These are phyloP conservation scores for Sphaeramia orbicularis DNA, from an alignment of 2,797 vertebrate genomes.

Conservation along the genomic window DNA sequence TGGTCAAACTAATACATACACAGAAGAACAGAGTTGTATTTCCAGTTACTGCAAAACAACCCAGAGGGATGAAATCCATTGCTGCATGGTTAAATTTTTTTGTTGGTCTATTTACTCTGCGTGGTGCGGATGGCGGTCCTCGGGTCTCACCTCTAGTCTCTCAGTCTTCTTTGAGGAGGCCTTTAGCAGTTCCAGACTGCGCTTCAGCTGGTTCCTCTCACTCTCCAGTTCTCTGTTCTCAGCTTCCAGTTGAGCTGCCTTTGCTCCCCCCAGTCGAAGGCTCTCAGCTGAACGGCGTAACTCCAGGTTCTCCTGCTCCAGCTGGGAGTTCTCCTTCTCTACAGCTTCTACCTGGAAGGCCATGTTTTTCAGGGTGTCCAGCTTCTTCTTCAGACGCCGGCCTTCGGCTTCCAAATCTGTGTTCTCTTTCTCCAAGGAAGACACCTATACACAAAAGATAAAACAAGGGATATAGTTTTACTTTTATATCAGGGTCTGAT, in stretches of 20 bases:
- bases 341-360: slow-evolving; percentile 93
- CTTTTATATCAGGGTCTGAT: background rate
- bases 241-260: slow-evolving; percentile 91
- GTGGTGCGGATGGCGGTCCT: background rate
- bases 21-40: too few species aligned
- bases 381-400: slow-evolving; percentile 92
- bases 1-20: too few species aligned
- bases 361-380: slow-evolving; percentile 92
- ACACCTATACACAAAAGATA: slow-evolving; percentile 57
- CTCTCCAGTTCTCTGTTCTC: slow-evolving; percentile 96
- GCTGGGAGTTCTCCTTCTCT: slow-evolving; percentile 95
- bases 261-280: slow-evolving; percentile 89
- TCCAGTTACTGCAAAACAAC: too few species aligned
- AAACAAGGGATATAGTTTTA: background rate
- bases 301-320: slow-evolving; percentile 95
- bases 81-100: too few species aligned
- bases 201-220: slow-evolving; percentile 93
- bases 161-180: slow-evolving; percentile 96
- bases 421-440: slow-evolving; percentile 93
- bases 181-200: slow-evolving; percentile 94
- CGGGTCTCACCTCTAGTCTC: slow-evolving; percentile 88
- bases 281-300: slow-evolving; percentile 91
- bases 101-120: too few species aligned
- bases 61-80: too few species aligned
- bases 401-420: slow-evolving; percentile 91